phyloP scores from a whole-genome alignment of 1,140 invertebrate species.

The Drosophila willistoni region DNA sequence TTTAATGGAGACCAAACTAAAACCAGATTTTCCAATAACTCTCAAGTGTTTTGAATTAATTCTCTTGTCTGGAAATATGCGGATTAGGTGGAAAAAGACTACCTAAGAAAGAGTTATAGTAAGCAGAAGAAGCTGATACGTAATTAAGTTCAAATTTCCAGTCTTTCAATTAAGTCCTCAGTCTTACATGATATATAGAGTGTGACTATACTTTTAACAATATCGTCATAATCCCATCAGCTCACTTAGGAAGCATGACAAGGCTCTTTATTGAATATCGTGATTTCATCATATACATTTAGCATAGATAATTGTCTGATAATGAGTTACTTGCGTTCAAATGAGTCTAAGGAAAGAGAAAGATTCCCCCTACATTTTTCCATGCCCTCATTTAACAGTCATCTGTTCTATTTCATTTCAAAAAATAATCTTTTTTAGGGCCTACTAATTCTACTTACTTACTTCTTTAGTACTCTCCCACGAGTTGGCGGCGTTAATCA shows the following conservation, averaged over 20 bases:
- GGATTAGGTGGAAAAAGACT: too few relatives aligned
- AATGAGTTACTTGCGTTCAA: neutral
- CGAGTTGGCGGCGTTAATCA: constrained; percentile 11
- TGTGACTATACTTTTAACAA: neutral
- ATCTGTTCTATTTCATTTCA: neutral
- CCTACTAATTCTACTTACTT: neutral
- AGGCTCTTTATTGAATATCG: neutral
- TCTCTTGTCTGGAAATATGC: too few relatives aligned
- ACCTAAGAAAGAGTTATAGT: too few relatives aligned
- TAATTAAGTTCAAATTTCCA: too few relatives aligned
- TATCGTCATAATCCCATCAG: neutral
- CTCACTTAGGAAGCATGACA: neutral
- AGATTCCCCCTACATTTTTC: neutral
- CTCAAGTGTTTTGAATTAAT: too few relatives aligned
- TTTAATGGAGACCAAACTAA: neutral
- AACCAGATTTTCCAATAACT: too few relatives aligned
- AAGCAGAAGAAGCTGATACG: too few relatives aligned
- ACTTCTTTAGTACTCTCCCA: constrained; percentile 10
- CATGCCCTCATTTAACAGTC: neutral
- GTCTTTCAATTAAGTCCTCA: neutral
- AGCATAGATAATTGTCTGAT: constrained; percentile 5
- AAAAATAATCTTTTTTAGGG: neutral
- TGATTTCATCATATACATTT: constrained; percentile 2
- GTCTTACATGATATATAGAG: neutral
- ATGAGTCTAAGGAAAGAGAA: neutral